Percentiles rank a stretch among this genome's conserved stretches.
Conservation (phyloP, 2,797 vertebrate genomes). For the Dallia pectoralis region DNA sequence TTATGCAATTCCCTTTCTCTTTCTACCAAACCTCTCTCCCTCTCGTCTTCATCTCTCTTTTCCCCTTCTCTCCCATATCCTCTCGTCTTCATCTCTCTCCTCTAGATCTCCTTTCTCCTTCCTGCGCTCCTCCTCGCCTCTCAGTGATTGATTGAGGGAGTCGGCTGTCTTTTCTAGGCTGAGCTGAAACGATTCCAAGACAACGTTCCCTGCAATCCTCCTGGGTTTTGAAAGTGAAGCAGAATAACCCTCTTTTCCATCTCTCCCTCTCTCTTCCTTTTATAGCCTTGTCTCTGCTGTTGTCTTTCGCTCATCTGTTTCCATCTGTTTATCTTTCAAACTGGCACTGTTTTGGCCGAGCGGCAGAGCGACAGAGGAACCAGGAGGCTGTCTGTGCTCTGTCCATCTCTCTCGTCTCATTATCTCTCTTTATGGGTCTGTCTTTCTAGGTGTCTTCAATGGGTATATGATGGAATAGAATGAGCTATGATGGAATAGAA, state of each 20-base stretch:
- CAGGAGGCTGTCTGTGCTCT: not conserved
- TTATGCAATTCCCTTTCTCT: too few species aligned
- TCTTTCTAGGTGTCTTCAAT: constrained; percentile 47
- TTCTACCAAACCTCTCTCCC: not conserved
- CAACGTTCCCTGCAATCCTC: constrained; percentile 34
- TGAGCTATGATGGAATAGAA: constrained; percentile 55
- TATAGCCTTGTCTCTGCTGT: constrained; percentile 59
- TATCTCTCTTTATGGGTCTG: not conserved
- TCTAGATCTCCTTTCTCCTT: not conserved
- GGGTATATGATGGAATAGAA: constrained; percentile 45
- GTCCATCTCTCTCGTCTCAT: constrained; percentile 22
- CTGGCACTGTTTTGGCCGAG: constrained; percentile 22
- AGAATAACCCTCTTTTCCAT: constrained; percentile 5
- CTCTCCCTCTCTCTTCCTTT: constrained; percentile 55
- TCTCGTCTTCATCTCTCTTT: constrained; percentile 33
- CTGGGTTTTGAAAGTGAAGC: constrained; percentile 33
- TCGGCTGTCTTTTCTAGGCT: constrained; percentile 55
- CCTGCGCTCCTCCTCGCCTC: constrained; percentile 34
- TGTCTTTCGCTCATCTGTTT: constrained; percentile 33
- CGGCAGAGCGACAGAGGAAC: constrained; percentile 11
- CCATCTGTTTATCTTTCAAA: constrained; percentile 20
- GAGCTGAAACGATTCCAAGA: constrained; percentile 52
- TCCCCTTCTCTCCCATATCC: not conserved
- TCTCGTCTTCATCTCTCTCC: not conserved
- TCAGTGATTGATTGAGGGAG: constrained; percentile 56